phyloP scores from a whole-genome alignment of 2,888 invertebrate genomes.

The Trissolcus japonicus region DNA sequence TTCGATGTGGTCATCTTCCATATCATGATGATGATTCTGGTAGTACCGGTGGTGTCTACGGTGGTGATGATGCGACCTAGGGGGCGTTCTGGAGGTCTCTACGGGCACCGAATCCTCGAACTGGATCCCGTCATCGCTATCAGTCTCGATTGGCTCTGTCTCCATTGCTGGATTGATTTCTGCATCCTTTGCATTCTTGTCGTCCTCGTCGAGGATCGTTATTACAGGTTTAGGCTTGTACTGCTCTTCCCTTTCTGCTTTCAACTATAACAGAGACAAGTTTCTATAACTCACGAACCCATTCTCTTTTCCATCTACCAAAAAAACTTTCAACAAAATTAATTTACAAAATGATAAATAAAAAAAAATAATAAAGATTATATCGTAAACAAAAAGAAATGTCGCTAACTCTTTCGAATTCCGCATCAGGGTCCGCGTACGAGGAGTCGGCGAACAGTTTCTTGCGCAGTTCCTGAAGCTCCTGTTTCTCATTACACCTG shows the following conservation, averaged over 20 bases:
- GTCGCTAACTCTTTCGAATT: conserved; percentile 82
- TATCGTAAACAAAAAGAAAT: not conserved
- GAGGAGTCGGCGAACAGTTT: conserved; percentile 84
- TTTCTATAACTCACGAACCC: not conserved
- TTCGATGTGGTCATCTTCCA: conserved; percentile 67
- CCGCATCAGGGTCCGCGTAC: conserved; percentile 81
- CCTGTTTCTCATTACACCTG: conserved; percentile 85
- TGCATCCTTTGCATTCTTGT: conserved; percentile 72
- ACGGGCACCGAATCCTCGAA: conserved; percentile 70
- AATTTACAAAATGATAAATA: too few relatives aligned
- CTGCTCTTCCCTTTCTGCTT: conserved; percentile 87
- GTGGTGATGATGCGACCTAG: conserved; percentile 73
- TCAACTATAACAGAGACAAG: conserved; percentile 76
- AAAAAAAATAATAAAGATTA: not conserved
- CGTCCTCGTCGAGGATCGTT: conserved; percentile 76
- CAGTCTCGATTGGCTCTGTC: conserved; percentile 86
- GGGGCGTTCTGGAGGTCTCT: conserved; percentile 70
- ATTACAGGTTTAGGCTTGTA: conserved; percentile 90
- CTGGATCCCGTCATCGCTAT: conserved; percentile 76
- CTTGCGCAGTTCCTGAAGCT: conserved; percentile 81
- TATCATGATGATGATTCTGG: conserved; percentile 73
- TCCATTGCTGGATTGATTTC: conserved; percentile 80
- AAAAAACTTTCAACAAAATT: too few relatives aligned
- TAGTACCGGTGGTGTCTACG: conserved; percentile 74
- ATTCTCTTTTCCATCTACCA: not conserved